A percentile compares a stretch with the other conserved stretches of the same genome.
phyloP scores from a whole-genome alignment of 2,113 vertebrate species.

The Poeciliopsis retropinna region DNA sequence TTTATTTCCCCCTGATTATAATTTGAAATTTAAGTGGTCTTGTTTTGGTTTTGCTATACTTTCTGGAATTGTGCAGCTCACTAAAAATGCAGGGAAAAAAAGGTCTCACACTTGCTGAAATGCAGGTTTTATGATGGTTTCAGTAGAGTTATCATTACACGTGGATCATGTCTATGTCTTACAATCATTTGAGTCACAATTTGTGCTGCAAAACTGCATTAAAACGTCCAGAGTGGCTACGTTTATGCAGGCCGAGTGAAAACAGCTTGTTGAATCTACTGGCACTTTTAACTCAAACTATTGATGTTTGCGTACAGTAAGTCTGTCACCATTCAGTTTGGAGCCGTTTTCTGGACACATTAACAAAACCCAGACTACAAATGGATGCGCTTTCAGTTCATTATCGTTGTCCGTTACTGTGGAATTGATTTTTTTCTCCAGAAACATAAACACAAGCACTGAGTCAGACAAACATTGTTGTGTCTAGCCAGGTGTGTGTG shows the following conservation, averaged over 20 bases:
- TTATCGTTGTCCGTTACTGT: conserved; percentile 32
- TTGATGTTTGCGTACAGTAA: not conserved
- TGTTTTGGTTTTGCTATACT: not conserved
- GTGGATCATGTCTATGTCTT: not conserved
- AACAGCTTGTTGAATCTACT: conserved; percentile 1
- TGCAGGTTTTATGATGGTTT: not conserved
- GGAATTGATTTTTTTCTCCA: conserved; percentile 32
- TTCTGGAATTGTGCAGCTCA: not conserved
- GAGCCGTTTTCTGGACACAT: not conserved
- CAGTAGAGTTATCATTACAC: not conserved
- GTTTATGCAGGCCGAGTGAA: not conserved
- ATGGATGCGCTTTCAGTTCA: conserved; percentile 17
- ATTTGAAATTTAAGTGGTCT: not conserved
- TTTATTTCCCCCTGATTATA: too few species aligned
- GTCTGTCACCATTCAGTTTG: conserved; percentile 17
- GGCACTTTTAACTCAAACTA: not conserved
- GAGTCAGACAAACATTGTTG: conserved; percentile 51
- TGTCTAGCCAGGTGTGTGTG: conserved; percentile 58
- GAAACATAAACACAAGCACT: conserved; percentile 25
- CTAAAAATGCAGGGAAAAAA: not conserved
- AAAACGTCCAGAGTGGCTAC: not conserved
- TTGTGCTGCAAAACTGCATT: not conserved
- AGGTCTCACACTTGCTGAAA: not conserved
- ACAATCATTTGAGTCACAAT: not conserved
- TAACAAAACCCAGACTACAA: not conserved